A percentile compares a stretch with the other conserved stretches of the same genome.
These are phyloP conservation scores for Pholis gunnellus DNA, from an alignment of 2,113 vertebrate species.

Conservation along the genomic window DNA sequence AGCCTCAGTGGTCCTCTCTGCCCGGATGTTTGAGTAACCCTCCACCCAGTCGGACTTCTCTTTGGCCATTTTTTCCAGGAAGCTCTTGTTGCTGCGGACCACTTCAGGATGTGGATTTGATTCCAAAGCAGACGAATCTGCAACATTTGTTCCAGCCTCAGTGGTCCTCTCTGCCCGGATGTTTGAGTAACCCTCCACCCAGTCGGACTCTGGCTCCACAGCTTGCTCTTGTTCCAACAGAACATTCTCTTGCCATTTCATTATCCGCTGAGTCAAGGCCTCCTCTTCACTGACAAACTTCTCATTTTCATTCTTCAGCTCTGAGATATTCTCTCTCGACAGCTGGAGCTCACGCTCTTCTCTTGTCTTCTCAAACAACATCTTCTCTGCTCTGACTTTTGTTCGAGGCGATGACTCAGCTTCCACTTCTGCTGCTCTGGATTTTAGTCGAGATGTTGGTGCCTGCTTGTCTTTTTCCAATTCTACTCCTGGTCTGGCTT, in stretches of 20 bases:
- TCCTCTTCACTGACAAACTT: constrained; percentile 81
- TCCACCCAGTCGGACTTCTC: no score
- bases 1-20: no score
- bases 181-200: constrained; percentile 53
- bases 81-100: neutral
- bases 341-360: constrained; percentile 77
- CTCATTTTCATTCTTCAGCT: constrained; percentile 78
- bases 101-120: constrained; percentile 19
- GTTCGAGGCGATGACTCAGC: constrained; percentile 29
- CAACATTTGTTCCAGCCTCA: constrained; percentile 8
- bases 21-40: no score
- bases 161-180: constrained; percentile 20
- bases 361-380: constrained; percentile 64
- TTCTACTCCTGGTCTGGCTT: constrained; percentile 16
- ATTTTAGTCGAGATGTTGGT: constrained; percentile 41
- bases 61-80: constrained; percentile 6
- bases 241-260: constrained; percentile 85
- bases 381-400: constrained; percentile 56
- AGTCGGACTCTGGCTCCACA: constrained; percentile 58
- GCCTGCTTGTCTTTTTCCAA: constrained; percentile 1
- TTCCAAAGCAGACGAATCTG: constrained; percentile 1
- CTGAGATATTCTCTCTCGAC: constrained; percentile 80
- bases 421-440: constrained; percentile 24
- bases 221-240: constrained; percentile 76
- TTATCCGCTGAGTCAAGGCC: constrained; percentile 81